Evolutionary conservation across 2,888 invertebrate species (phyloP).

Genomic region (Xiphydria camelus): DNA sequence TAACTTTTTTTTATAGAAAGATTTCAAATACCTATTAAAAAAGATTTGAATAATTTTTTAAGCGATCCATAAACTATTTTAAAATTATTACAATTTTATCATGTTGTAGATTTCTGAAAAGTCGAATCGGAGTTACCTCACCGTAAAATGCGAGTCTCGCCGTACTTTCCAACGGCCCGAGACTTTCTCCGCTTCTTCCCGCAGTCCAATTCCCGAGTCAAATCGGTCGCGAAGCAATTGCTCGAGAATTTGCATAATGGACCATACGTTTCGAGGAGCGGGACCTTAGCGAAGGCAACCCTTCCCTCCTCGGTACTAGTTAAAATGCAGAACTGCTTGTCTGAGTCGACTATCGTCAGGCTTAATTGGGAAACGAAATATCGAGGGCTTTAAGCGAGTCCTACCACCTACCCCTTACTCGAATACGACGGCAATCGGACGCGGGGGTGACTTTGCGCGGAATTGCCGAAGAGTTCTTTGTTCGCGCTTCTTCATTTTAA

Average conservation of each 20-base stretch:
- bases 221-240: constrained; percentile 3
- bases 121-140: too few relatives aligned
- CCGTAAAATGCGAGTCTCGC: too few relatives aligned
- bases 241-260: constrained; percentile 15
- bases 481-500: too few relatives aligned
- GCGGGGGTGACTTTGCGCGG: too few relatives aligned
- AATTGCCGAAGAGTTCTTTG: too few relatives aligned
- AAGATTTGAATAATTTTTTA: too few relatives aligned
- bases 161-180: not conserved
- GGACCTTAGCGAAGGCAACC: not conserved
- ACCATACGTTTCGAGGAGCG: constrained; percentile 14
- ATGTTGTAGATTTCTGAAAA: too few relatives aligned
- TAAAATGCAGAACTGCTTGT: constrained; percentile 19
- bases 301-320: constrained; percentile 5
- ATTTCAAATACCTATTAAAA: too few relatives aligned
- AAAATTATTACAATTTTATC: too few relatives aligned
- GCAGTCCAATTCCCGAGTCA: constrained; percentile 1
- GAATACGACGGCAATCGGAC: not conserved
- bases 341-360: constrained; percentile 13
- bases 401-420: not conserved
- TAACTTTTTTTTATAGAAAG: too few relatives aligned
- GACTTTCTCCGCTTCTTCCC: not conserved
- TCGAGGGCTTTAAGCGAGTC: constrained; percentile 18
- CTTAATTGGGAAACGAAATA: constrained; percentile 18
- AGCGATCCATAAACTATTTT: too few relatives aligned